These are phyloP conservation scores for Microctenopoma lineatum DNA, from an alignment of 2,797 vertebrate species.

Conservation along the genomic window DNA sequence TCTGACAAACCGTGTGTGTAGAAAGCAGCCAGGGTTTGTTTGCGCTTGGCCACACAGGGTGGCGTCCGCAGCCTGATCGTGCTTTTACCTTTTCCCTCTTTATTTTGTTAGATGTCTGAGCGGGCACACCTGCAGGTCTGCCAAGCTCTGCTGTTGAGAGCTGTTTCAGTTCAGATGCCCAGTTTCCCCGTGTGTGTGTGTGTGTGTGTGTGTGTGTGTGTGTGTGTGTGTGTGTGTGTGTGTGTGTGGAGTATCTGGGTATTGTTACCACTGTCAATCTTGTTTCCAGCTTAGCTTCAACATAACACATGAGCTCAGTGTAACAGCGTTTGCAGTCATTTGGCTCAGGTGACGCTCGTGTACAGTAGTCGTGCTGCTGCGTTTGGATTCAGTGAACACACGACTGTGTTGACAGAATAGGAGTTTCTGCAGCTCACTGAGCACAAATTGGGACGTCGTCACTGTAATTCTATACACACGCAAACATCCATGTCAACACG, in stretches of 20 bases:
- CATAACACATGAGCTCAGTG: conserved; percentile 9
- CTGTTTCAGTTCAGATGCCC: conserved; percentile 39
- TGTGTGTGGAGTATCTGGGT: conserved; percentile 14
- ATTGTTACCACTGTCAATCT: conserved; percentile 21
- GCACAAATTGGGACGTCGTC: conserved; percentile 27
- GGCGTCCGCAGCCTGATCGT: conserved; percentile 40
- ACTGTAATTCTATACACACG: not conserved
- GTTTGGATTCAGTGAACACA: conserved; percentile 8
- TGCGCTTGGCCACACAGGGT: conserved; percentile 46
- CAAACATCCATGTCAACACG: conserved; percentile 9
- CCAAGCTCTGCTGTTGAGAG: conserved; percentile 49
- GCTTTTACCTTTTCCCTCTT: conserved; percentile 52
- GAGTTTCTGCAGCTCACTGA: conserved; percentile 21
- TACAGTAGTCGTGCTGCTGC: conserved; percentile 1
- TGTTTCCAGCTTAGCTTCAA: conserved; percentile 20
- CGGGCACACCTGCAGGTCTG: conserved; percentile 53
- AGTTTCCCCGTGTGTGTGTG: not conserved
- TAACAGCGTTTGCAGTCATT: conserved; percentile 9
- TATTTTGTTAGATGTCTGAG: conserved; percentile 62
- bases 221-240: conserved; percentile 23
- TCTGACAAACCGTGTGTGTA: conserved; percentile 22
- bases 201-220: conserved; percentile 27
- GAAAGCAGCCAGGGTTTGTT: conserved; percentile 26
- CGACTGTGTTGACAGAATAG: conserved; percentile 19
- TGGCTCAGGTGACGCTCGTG: conserved; percentile 29